Evolutionary conservation across 2,113 vertebrate species (phyloP).

Genomic region (Embiotoca jacksoni): DNA sequence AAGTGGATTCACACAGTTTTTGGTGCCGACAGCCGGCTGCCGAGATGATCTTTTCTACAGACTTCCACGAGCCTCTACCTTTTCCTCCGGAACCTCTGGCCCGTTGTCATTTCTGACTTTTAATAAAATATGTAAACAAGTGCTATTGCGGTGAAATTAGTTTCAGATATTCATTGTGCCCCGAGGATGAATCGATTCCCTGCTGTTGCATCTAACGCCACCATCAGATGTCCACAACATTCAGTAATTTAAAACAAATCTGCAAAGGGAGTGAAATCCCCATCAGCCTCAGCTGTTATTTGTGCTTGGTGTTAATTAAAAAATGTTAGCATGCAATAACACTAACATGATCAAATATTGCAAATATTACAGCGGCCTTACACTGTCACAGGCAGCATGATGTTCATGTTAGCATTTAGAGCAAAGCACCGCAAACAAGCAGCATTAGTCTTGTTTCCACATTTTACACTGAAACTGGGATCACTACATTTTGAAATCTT

Average conservation of each 20-base stretch:
- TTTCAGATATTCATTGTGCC: too few relatives aligned
- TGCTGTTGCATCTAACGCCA: too few relatives aligned
- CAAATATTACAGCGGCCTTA: background rate
- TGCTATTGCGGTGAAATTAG: background rate
- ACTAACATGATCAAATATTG: background rate
- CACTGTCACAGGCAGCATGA: background rate
- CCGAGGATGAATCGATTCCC: too few relatives aligned
- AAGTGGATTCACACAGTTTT: slow-evolving; percentile 1
- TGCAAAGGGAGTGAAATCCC: background rate
- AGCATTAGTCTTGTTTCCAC: background rate
- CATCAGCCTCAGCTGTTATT: background rate
- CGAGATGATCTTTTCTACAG: background rate
- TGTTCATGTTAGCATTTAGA: background rate
- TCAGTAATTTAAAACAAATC: too few relatives aligned
- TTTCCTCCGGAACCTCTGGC: background rate
- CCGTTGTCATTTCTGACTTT: background rate
- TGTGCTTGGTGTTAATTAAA: background rate
- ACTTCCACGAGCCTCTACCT: background rate
- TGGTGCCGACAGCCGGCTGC: background rate
- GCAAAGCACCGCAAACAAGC: background rate
- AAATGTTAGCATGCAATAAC: background rate
- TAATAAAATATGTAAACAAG: background rate
- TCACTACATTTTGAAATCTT: background rate
- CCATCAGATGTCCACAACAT: too few relatives aligned
- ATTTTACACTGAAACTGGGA: background rate